Conservation (phyloP, 2,113 vertebrate species). For the Megaleporinus macrocephalus region DNA sequence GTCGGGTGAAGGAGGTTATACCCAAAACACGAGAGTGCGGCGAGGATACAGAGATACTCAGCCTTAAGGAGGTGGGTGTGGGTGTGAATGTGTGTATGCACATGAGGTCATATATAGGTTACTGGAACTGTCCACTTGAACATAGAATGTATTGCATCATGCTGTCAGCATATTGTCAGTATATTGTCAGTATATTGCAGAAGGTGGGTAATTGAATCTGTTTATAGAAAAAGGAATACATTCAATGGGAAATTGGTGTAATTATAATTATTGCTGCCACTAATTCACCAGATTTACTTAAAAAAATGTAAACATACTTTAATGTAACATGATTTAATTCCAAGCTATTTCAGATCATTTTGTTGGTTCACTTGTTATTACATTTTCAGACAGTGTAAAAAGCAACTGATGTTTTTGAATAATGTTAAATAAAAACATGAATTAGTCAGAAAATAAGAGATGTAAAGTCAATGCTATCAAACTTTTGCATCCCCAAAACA, state of each 20-base stretch:
- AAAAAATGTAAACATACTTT: not conserved
- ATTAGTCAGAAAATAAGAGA: too few species aligned
- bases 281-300: too few species aligned
- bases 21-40: slow-evolving; percentile 47
- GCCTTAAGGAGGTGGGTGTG: slow-evolving; percentile 33
- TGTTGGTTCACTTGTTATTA: not conserved
- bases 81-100: slow-evolving; percentile 10
- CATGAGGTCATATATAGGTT: not conserved
- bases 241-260: too few species aligned
- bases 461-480: too few species aligned
- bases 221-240: too few species aligned
- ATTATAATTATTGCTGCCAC: too few species aligned
- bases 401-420: not conserved
- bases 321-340: not conserved
- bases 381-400: not conserved
- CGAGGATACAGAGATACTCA: slow-evolving; percentile 46
- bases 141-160: too few species aligned
- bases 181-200: not conserved
- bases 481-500: too few species aligned
- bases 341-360: not conserved
- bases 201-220: not conserved
- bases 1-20: slow-evolving; percentile 19
- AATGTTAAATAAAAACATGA: too few species aligned
- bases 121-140: not conserved
- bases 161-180: not conserved